Evolutionary conservation across 2,113 vertebrate species (phyloP).

Genomic region (Phrynosoma blainvillii): DNA sequence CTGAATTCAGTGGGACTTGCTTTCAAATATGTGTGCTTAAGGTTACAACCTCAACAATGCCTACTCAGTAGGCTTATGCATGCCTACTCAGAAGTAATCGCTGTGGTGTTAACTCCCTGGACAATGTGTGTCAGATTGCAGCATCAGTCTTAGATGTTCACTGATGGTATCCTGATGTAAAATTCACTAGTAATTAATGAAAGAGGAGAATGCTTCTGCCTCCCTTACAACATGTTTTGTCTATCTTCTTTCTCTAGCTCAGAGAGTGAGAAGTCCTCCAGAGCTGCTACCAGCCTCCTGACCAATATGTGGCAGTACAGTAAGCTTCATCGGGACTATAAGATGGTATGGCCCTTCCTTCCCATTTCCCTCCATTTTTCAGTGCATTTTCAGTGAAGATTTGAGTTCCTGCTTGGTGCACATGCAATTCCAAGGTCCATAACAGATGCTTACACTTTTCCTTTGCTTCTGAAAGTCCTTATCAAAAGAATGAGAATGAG

Average conservation of each 20-base stretch:
- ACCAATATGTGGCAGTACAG: conserved; percentile 94
- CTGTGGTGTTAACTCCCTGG: background rate
- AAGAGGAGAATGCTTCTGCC: background rate
- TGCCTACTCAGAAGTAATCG: background rate
- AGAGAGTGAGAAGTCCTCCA: conserved; percentile 79
- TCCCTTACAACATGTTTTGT: background rate
- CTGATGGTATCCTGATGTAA: background rate
- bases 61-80: no score
- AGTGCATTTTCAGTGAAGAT: no score
- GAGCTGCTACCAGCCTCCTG: conserved; percentile 88
- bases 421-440: accelerated
- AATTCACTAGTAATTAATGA: background rate
- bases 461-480: background rate
- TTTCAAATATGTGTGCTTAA: no score
- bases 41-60: no score
- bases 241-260: conserved; percentile 69
- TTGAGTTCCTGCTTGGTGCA: accelerated
- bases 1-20: no score
- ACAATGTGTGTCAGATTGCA: background rate
- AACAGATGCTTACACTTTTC: background rate
- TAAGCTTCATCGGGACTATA: conserved; percentile 89
- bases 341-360: conserved; percentile 70
- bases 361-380: accelerated
- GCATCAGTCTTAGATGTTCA: no score
- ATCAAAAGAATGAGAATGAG: background rate